Percentiles rank a stretch among this genome's conserved stretches.
These are phyloP conservation scores for Synodontis membranacea DNA, from an alignment of 2,113 vertebrate species.

Conservation along the genomic window DNA sequence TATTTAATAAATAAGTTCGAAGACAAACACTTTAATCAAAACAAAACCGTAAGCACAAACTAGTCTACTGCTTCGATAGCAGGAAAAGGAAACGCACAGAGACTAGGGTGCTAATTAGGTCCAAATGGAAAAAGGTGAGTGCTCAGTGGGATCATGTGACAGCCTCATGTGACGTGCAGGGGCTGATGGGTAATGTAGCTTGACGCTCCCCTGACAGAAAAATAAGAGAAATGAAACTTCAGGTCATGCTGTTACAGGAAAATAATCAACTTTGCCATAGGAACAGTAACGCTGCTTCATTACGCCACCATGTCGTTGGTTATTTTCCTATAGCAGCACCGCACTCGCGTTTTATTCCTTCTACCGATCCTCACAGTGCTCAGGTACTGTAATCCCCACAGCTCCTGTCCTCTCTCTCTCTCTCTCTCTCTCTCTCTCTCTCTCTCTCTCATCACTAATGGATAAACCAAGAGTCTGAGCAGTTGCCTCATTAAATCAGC, in stretches of 20 bases:
- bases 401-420: neutral
- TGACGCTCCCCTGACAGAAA: no score
- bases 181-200: no score
- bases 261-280: neutral
- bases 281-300: neutral
- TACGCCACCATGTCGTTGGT: neutral
- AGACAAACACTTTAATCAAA: no score
- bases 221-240: neutral
- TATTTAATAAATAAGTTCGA: no score
- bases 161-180: no score
- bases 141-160: no score
- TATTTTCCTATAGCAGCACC: neutral
- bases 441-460: neutral
- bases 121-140: no score
- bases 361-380: no score
- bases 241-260: neutral
- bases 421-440: neutral
- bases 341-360: neutral
- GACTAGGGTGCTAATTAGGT: no score
- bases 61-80: no score
- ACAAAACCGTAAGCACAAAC: no score
- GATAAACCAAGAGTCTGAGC: slow-evolving; percentile 16
- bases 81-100: no score
- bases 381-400: slow-evolving; percentile 7
- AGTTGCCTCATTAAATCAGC: slow-evolving; percentile 20